phyloP scores from a whole-genome alignment of 2,797 vertebrate genomes.

The Darevskia nairensis region DNA sequence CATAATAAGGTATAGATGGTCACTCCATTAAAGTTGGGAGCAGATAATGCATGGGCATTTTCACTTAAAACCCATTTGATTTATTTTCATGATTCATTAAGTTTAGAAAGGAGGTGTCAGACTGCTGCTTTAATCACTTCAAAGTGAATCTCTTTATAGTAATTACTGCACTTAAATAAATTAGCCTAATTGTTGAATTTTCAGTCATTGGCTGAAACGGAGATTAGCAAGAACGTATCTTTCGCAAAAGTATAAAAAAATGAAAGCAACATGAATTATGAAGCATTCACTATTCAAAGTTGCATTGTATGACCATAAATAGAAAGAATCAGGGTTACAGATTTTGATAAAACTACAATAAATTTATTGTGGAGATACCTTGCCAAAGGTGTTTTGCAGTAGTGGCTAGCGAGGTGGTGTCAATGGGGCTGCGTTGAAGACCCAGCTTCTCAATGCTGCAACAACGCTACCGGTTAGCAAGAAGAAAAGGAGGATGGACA shows the following conservation, averaged over 20 bases:
- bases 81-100: conserved; percentile 24
- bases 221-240: neutral
- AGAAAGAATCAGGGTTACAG: conserved; percentile 39
- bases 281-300: neutral
- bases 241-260: conserved; percentile 18
- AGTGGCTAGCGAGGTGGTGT: no score
- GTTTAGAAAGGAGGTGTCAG: conserved; percentile 23
- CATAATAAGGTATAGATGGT: neutral
- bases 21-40: neutral
- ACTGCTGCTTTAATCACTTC: conserved; percentile 25
- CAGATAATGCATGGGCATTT: neutral
- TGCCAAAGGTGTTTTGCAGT: conserved; percentile 42
- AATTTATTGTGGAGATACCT: neutral
- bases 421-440: no score
- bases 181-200: conserved; percentile 45
- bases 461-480: no score
- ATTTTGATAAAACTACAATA: conserved; percentile 39
- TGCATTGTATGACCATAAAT: neutral
- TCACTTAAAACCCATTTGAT: conserved; percentile 23
- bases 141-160: conserved; percentile 47
- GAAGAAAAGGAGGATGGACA: no score
- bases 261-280: conserved; percentile 7
- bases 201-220: conserved; percentile 43
- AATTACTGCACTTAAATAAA: conserved; percentile 52
- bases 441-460: no score